These are phyloP conservation scores for Macaria liturata DNA, from an alignment of 2,888 invertebrate genomes.

Conservation along the genomic window DNA sequence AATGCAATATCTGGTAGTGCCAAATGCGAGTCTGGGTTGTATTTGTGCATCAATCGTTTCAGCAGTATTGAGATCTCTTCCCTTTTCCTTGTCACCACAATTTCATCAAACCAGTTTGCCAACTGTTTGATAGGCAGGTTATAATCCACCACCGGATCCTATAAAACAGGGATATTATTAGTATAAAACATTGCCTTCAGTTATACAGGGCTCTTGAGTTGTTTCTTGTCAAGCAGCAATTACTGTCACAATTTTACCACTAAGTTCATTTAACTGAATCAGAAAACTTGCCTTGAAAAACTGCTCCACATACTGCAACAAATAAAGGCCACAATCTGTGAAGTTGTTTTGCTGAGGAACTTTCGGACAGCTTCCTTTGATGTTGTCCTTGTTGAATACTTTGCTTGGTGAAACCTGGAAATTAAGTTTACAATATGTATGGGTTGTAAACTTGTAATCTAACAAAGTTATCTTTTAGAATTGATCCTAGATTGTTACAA, in stretches of 20 bases:
- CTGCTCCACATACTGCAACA: slow-evolving; percentile 97
- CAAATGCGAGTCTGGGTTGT: slow-evolving; percentile 86
- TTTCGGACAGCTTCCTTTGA: slow-evolving; percentile 93
- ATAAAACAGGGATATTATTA: slow-evolving; percentile 49
- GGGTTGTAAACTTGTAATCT: too few relatives aligned
- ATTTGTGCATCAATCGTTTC: slow-evolving; percentile 88
- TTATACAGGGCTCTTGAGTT: background rate
- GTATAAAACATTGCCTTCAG: background rate
- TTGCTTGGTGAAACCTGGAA: slow-evolving; percentile 83
- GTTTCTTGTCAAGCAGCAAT: background rate
- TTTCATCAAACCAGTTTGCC: slow-evolving; percentile 93
- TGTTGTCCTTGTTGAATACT: slow-evolving; percentile 91
- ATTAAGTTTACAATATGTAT: background rate
- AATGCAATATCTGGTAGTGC: slow-evolving; percentile 88
- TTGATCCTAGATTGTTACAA: too few relatives aligned
- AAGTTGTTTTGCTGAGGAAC: slow-evolving; percentile 99
- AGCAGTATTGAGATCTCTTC: slow-evolving; percentile 93
- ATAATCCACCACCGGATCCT: slow-evolving; percentile 93
- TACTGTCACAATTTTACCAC: background rate
- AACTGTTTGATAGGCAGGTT: slow-evolving; percentile 92
- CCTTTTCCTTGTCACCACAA: slow-evolving; percentile 92
- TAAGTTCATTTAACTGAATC: too few relatives aligned
- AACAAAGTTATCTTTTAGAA: too few relatives aligned
- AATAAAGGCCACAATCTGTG: slow-evolving; percentile 97
- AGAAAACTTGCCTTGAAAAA: slow-evolving; percentile 89